These are phyloP conservation scores for Istiophorus platypterus DNA, from an alignment of 2,113 vertebrate species.

Conservation along the genomic window DNA sequence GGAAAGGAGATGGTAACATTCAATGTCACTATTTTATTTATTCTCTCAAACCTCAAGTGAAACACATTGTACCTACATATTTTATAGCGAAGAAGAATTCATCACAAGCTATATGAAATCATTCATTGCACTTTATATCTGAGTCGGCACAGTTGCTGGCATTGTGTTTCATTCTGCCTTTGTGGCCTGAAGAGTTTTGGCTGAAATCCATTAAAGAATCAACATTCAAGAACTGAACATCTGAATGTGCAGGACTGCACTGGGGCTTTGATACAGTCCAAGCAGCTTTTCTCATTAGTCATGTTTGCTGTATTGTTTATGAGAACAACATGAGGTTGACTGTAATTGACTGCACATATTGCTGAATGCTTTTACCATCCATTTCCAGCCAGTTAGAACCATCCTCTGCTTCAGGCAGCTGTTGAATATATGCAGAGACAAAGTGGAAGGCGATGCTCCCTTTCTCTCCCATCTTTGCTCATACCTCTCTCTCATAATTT, in stretches of 20 bases:
- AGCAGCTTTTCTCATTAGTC: constrained; percentile 69
- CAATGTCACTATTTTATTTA: constrained; percentile 26
- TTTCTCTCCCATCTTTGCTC: constrained; percentile 51
- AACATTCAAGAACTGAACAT: constrained; percentile 73
- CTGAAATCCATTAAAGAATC: constrained; percentile 73
- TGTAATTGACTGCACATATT: constrained; percentile 59
- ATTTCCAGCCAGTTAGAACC: constrained; percentile 60
- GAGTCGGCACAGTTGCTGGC: constrained; percentile 74
- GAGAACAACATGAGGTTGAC: constrained; percentile 63
- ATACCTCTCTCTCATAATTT: constrained; percentile 48
- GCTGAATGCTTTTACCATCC: constrained; percentile 51
- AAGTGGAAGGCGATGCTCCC: constrained; percentile 59
- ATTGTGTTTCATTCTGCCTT: constrained; percentile 63
- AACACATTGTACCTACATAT: constrained; percentile 56
- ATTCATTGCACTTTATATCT: constrained; percentile 66
- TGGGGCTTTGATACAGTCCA: constrained; percentile 48
- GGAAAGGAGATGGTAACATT: constrained; percentile 24
- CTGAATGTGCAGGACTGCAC: constrained; percentile 61
- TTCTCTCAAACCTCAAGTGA: constrained; percentile 33
- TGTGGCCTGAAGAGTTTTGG: constrained; percentile 69
- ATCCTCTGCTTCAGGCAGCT: constrained; percentile 39
- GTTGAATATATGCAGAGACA: constrained; percentile 68
- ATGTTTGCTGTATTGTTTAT: constrained; percentile 74
- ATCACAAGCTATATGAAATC: constrained; percentile 50
- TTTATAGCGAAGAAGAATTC: constrained; percentile 41